A percentile compares a stretch with the other conserved stretches of the same genome.
phyloP scores from a whole-genome alignment of 2,797 vertebrate species.

The Allobates femoralis region DNA sequence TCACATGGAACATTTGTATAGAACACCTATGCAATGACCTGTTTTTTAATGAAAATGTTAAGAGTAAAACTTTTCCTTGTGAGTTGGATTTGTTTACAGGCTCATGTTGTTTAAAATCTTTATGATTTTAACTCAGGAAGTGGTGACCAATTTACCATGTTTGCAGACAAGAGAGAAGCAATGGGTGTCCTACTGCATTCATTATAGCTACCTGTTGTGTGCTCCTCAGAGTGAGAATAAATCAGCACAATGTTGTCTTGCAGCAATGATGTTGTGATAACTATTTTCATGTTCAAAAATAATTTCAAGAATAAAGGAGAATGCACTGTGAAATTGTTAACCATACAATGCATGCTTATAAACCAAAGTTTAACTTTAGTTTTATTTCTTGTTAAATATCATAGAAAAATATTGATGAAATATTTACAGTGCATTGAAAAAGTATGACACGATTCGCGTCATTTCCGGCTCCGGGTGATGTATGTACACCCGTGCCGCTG shows the following conservation, averaged over 20 bases:
- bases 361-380: too few species aligned
- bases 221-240: neutral
- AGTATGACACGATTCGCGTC: too few species aligned
- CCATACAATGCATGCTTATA: neutral
- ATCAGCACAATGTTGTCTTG: conserved; percentile 17
- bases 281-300: conserved; percentile 11
- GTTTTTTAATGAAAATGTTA: neutral
- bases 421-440: too few species aligned
- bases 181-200: conserved; percentile 11
- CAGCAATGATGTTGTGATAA: conserved; percentile 22
- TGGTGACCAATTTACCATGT: conserved; percentile 9
- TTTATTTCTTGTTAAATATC: too few species aligned
- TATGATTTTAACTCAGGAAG: conserved; percentile 7
- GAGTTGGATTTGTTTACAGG: neutral
- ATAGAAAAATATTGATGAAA: too few species aligned
- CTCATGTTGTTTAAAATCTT: neutral
- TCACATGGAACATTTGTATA: neutral
- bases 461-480: too few species aligned
- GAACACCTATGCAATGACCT: neutral
- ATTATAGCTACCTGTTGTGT: conserved; percentile 30
- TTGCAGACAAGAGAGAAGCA: neutral
- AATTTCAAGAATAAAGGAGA: neutral
- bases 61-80: neutral
- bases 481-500: too few species aligned
- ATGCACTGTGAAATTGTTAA: neutral